Conservation (phyloP, 2,888 invertebrate genomes). For the Chelonus formosanus region DNA sequence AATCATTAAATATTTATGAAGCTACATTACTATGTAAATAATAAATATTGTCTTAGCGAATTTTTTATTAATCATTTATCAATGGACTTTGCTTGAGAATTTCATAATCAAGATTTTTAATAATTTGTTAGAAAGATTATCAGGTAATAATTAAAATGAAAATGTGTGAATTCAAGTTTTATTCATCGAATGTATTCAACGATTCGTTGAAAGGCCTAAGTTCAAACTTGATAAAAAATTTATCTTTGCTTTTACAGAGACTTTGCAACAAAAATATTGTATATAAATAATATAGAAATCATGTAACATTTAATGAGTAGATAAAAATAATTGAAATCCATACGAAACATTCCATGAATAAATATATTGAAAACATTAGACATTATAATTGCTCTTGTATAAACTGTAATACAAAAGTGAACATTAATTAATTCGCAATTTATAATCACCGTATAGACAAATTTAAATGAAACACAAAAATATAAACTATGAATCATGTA, state of each 20-base stretch:
- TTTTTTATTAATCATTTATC: too few species aligned
- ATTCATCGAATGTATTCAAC: constrained; percentile 24
- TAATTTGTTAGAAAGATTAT: too few species aligned
- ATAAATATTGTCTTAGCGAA: background rate
- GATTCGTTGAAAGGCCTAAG: constrained; percentile 26
- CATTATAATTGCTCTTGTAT: background rate
- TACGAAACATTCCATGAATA: constrained; percentile 28
- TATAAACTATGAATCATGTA: constrained; percentile 2
- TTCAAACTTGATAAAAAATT: constrained; percentile 18
- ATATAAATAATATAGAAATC: too few species aligned
- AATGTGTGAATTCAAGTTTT: constrained; percentile 10
- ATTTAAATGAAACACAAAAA: background rate
- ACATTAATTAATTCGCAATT: background rate
- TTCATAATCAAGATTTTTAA: too few species aligned
- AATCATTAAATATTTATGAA: too few species aligned
- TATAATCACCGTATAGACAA: background rate
- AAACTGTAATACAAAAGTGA: background rate
- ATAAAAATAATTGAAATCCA: constrained; percentile 24
- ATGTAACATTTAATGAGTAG: background rate
- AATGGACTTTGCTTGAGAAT: too few species aligned
- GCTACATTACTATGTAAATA: background rate
- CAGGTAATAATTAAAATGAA: too few species aligned
- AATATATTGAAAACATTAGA: constrained; percentile 7
- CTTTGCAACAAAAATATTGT: too few species aligned
- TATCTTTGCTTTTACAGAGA: constrained; percentile 16